These are phyloP conservation scores for Maconellicoccus hirsutus DNA, from an alignment of 1,140 invertebrate species.

Conservation along the genomic window DNA sequence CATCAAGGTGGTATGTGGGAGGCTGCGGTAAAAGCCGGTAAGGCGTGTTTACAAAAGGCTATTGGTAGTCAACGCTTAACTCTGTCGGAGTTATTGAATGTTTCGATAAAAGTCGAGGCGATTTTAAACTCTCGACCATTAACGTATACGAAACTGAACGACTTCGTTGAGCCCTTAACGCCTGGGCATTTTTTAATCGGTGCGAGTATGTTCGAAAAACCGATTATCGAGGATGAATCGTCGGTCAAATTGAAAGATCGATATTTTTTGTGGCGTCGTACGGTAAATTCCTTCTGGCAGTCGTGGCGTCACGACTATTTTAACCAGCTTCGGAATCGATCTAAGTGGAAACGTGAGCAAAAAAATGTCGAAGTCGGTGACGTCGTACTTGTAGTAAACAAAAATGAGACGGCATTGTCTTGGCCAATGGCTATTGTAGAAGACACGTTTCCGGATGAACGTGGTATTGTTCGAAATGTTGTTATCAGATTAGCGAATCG, in stretches of 20 bases:
- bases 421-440: background rate
- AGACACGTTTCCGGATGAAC: background rate
- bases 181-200: slow-evolving; percentile 34
- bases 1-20: slow-evolving; percentile 23
- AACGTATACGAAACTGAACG: background rate
- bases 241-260: background rate
- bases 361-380: background rate
- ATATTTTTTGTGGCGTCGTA: background rate
- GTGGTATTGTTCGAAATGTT: background rate
- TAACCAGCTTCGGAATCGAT: background rate
- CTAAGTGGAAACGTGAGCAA: slow-evolving; percentile 23
- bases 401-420: background rate
- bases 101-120: slow-evolving; percentile 32
- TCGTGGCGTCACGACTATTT: slow-evolving; percentile 14
- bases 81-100: slow-evolving; percentile 30
- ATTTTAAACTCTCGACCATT: slow-evolving; percentile 34
- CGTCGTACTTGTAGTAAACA: background rate
- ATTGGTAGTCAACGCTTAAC: background rate
- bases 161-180: slow-evolving; percentile 28
- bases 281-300: slow-evolving; percentile 17
- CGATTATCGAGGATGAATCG: background rate
- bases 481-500: background rate
- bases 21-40: background rate
- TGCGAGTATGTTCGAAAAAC: slow-evolving; percentile 24
- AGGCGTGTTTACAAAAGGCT: background rate